Percentiles rank a stretch among this genome's conserved stretches.
Evolutionary conservation across 2,888 invertebrate genomes (phyloP).

Genomic region (Oxytorus armatus): DNA sequence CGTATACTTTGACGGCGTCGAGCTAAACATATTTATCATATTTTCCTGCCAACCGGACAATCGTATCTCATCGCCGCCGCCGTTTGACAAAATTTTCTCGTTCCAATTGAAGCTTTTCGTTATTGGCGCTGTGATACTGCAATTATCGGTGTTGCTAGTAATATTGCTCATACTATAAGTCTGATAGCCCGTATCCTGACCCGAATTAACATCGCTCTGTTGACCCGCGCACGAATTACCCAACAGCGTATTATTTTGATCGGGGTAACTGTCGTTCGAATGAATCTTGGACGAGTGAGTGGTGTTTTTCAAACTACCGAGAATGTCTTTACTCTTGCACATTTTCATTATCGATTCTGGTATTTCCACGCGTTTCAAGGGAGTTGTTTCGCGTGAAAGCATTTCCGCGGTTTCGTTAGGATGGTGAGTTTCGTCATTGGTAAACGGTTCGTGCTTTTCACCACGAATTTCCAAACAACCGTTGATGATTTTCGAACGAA

Average conservation of each 20-base stretch:
- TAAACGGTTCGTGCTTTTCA: too few species aligned
- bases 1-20: slow-evolving; percentile 80
- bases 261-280: slow-evolving; percentile 72
- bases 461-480: too few species aligned
- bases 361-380: slow-evolving; percentile 61
- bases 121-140: slow-evolving; percentile 68
- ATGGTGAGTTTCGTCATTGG: background rate
- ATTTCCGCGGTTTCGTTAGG: slow-evolving; percentile 68
- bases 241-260: slow-evolving; percentile 73
- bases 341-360: slow-evolving; percentile 46
- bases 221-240: slow-evolving; percentile 73
- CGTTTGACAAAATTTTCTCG: slow-evolving; percentile 72
- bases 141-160: slow-evolving; percentile 73
- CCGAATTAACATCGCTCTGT: slow-evolving; percentile 74
- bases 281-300: slow-evolving; percentile 71
- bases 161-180: slow-evolving; percentile 79
- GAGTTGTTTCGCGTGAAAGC: slow-evolving; percentile 68
- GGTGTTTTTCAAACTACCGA: slow-evolving; percentile 61
- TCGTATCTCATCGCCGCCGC: slow-evolving; percentile 75
- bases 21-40: slow-evolving; percentile 77
- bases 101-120: slow-evolving; percentile 73
- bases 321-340: slow-evolving; percentile 55
- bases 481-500: slow-evolving; percentile 30
- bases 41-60: slow-evolving; percentile 79
- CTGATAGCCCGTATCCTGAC: slow-evolving; percentile 82